A percentile compares a stretch with the other conserved stretches of the same genome.
Conservation (phyloP, 2,888 invertebrate genomes). For the Calameuta idolon region DNA sequence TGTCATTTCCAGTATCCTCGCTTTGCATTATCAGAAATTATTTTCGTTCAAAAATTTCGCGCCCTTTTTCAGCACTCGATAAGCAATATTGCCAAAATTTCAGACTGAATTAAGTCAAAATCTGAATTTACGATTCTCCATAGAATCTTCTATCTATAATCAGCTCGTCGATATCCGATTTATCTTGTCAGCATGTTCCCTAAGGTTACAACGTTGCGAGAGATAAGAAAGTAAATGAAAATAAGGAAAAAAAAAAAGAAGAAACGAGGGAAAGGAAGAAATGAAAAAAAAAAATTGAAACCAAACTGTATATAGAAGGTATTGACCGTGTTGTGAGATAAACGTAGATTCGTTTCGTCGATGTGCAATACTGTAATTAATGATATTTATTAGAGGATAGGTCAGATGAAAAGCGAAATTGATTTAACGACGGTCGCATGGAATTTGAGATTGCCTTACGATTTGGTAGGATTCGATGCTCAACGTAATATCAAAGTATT, state of each 20-base stretch:
- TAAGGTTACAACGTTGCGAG: conserved; percentile 12
- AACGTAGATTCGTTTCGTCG: conserved; percentile 36
- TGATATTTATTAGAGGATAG: neutral
- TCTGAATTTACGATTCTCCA: no score
- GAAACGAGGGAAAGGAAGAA: conserved; percentile 8
- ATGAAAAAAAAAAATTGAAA: conserved; percentile 6
- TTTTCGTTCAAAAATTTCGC: no score
- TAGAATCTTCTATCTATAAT: no score
- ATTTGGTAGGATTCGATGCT: no score
- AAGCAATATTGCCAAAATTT: no score
- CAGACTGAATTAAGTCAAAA: no score
- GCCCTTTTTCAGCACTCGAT: no score
- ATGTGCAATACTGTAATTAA: conserved; percentile 43
- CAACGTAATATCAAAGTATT: neutral
- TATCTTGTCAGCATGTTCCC: neutral
- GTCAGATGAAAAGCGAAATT: neutral
- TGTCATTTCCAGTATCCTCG: no score
- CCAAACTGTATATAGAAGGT: neutral
- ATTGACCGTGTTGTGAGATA: conserved; percentile 41
- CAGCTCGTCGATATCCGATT: no score
- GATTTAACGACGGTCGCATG: neutral
- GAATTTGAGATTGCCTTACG: neutral
- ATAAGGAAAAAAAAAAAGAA: conserved; percentile 3
- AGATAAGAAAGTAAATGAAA: conserved; percentile 12
- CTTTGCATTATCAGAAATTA: no score